Percentiles rank a stretch among this genome's conserved stretches.
Conservation (phyloP, 2,888 invertebrate genomes). For the Sarcophaga rosellei region DNA sequence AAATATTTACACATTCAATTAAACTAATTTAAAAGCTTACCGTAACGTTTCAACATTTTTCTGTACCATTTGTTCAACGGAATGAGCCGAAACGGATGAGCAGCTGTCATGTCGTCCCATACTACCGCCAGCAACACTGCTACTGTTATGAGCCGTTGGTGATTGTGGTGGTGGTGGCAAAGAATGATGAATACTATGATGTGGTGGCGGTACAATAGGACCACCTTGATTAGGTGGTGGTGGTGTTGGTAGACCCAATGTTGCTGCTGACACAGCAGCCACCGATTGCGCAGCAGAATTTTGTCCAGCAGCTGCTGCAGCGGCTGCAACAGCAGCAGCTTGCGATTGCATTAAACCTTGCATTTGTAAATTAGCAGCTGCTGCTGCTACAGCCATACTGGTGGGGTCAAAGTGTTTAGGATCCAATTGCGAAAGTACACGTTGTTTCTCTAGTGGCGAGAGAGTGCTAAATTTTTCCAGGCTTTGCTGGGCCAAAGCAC, state of each 20-base stretch:
- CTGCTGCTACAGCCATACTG: slow-evolving; percentile 76
- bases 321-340: slow-evolving; percentile 77
- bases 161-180: slow-evolving; percentile 78
- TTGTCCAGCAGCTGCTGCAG: slow-evolving; percentile 70
- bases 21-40: slow-evolving; percentile 68
- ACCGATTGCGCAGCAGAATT: slow-evolving; percentile 57
- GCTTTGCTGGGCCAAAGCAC: slow-evolving; percentile 84
- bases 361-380: slow-evolving; percentile 78
- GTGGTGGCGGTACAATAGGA: slow-evolving; percentile 40
- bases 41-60: slow-evolving; percentile 78
- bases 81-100: slow-evolving; percentile 74
- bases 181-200: slow-evolving; percentile 70
- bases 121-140: slow-evolving; percentile 45
- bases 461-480: slow-evolving; percentile 85
- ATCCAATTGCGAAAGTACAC: slow-evolving; percentile 82
- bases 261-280: slow-evolving; percentile 67
- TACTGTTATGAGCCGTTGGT: slow-evolving; percentile 71
- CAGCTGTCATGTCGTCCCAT: slow-evolving; percentile 63
- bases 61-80: slow-evolving; percentile 76
- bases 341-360: slow-evolving; percentile 77
- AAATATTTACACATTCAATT: not conserved
- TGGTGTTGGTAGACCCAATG: slow-evolving; percentile 50
- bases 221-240: slow-evolving; percentile 51
- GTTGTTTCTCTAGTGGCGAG: slow-evolving; percentile 83
- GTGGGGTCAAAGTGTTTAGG: slow-evolving; percentile 80